These are phyloP conservation scores for Thymelicus acteon DNA, from an alignment of 2,888 invertebrate genomes.

Conservation along the genomic window DNA sequence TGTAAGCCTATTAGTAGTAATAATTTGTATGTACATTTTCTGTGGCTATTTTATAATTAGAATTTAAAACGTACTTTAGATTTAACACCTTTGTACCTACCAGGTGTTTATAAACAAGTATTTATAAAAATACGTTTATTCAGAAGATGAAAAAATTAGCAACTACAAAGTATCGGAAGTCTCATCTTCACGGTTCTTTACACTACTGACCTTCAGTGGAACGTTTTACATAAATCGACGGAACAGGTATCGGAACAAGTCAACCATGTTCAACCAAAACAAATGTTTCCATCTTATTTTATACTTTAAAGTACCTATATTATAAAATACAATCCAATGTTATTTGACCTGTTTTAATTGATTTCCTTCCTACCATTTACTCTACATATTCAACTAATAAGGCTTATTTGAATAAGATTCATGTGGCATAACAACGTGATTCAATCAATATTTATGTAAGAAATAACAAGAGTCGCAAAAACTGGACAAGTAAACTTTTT, in stretches of 20 bases:
- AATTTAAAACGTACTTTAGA: neutral
- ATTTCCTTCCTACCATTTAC: neutral
- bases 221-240: conserved; percentile 60
- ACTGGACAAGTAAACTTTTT: neutral
- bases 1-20: too few relatives aligned
- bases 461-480: neutral
- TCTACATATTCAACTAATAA: neutral
- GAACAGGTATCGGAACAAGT: conserved; percentile 53
- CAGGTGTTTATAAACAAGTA: neutral
- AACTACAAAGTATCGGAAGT: conserved; percentile 53
- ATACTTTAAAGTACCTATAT: neutral
- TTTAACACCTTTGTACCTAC: neutral
- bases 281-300: conserved; percentile 11
- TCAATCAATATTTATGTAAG: conserved; percentile 16
- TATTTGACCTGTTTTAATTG: neutral
- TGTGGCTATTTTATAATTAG: neutral
- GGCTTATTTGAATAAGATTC: conserved; percentile 15
- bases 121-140: neutral
- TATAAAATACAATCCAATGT: neutral
- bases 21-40: too few relatives aligned
- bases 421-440: neutral
- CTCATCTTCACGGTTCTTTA: conserved; percentile 55
- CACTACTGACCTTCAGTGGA: conserved; percentile 65
- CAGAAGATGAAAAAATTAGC: conserved; percentile 8
- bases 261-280: conserved; percentile 16